These are phyloP conservation scores for Euborellia annulipes DNA, from an alignment of 1,140 invertebrate genomes.

Conservation along the genomic window DNA sequence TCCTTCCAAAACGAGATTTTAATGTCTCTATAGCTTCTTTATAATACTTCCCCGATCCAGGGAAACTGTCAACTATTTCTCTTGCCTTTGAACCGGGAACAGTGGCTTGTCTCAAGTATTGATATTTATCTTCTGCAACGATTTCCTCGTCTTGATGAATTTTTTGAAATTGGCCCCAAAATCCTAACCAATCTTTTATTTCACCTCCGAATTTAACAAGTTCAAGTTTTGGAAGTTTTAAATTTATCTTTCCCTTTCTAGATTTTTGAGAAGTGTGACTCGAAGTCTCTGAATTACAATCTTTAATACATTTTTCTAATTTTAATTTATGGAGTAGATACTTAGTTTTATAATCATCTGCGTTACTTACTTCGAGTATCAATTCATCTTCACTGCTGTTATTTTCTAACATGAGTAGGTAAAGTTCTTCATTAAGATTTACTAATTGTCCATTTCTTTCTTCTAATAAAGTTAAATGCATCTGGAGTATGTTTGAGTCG, in stretches of 20 bases:
- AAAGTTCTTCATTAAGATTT: no score
- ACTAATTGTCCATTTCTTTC: no score
- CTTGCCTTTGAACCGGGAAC: slow-evolving; percentile 11
- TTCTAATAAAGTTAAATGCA: no score
- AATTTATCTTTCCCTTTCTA: neutral
- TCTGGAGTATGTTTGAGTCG: no score
- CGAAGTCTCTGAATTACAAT: no score
- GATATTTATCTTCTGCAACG: slow-evolving; percentile 17
- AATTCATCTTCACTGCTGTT: no score
- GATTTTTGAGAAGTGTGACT: no score
- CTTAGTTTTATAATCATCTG: no score
- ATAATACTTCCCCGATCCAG: slow-evolving; percentile 19
- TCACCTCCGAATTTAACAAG: slow-evolving; percentile 21
- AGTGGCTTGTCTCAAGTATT: slow-evolving; percentile 17
- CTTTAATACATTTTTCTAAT: no score
- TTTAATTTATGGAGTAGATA: no score
- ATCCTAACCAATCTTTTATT: slow-evolving; percentile 23
- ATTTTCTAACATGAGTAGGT: no score
- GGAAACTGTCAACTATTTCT: slow-evolving; percentile 17
- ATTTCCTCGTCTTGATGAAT: slow-evolving; percentile 22
- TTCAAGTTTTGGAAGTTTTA: slow-evolving; percentile 21
- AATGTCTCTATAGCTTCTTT: slow-evolving; percentile 17
- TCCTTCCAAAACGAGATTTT: slow-evolving; percentile 19
- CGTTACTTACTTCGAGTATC: no score
- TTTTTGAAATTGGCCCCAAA: slow-evolving; percentile 24